Percentiles rank a stretch among this genome's conserved stretches.
Conservation (phyloP, 2,797 vertebrate species). For the Tenualosa thibaudeaui region DNA sequence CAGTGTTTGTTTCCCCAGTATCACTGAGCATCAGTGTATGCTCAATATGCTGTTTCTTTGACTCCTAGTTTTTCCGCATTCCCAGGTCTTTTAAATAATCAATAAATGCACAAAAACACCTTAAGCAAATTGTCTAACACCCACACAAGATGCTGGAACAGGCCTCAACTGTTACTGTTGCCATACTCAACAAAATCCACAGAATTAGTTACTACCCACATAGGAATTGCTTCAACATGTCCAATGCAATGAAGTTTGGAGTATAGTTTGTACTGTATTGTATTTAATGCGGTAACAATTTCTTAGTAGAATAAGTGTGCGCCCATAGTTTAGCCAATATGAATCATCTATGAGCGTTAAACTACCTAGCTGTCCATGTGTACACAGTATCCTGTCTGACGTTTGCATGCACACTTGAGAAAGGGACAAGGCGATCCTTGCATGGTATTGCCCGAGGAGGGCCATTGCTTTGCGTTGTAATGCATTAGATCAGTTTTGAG, state of each 20-base stretch:
- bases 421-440: not conserved
- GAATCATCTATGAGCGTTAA: not conserved
- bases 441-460: not conserved
- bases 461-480: not conserved
- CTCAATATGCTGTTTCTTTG: not conserved
- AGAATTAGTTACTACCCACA: not conserved
- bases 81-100: not conserved
- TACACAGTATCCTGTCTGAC: not conserved
- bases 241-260: not conserved
- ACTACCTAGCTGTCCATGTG: not conserved
- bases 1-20: not conserved
- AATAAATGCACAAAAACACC: slow-evolving; percentile 2
- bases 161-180: too few species aligned
- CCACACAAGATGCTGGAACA: too few species aligned
- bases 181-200: not conserved
- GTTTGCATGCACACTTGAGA: not conserved
- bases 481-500: not conserved
- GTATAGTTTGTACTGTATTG: not conserved
- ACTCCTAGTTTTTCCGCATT: not conserved
- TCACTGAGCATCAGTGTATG: not conserved
- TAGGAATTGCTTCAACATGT: not conserved
- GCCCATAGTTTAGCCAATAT: not conserved
- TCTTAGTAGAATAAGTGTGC: not conserved
- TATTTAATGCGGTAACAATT: not conserved
- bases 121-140: not conserved